These are phyloP conservation scores for Ochotona curzoniae DNA, from an alignment of 2,113 vertebrate genomes.

Conservation along the genomic window DNA sequence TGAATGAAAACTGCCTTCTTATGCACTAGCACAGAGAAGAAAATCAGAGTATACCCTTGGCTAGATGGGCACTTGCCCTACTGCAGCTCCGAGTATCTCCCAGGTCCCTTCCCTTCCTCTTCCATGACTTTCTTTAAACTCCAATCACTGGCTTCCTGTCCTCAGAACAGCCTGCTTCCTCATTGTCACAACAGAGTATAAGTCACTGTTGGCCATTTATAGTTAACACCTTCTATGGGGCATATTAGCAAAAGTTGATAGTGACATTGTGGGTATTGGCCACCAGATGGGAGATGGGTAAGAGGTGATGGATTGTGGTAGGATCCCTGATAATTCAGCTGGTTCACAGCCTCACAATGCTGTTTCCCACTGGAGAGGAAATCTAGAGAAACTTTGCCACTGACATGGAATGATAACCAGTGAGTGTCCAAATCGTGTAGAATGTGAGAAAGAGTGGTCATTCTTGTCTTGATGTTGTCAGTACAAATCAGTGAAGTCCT, in stretches of 20 bases:
- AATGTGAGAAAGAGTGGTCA: background rate
- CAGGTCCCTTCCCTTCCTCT: rapidly evolving
- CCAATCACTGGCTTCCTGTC: background rate
- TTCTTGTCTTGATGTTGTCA: background rate
- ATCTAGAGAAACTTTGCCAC: background rate
- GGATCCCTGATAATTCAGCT: background rate
- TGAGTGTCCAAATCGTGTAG: background rate
- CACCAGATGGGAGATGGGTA: background rate
- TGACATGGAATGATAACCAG: background rate
- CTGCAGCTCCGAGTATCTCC: background rate
- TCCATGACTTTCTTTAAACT: background rate
- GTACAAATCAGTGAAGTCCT: constrained; percentile 6
- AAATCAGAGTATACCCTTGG: background rate
- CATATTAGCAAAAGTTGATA: background rate
- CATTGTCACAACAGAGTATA: background rate
- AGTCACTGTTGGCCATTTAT: background rate
- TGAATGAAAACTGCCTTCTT: background rate
- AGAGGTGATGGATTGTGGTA: background rate
- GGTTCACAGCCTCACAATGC: background rate
- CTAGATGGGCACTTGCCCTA: background rate
- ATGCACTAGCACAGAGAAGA: background rate
- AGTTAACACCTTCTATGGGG: background rate
- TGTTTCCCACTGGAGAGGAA: background rate
- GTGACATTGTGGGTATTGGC: background rate
- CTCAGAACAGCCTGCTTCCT: background rate